Evolutionary conservation across 2,797 vertebrate species (phyloP).

Genomic region (Amblyraja radiata): DNA sequence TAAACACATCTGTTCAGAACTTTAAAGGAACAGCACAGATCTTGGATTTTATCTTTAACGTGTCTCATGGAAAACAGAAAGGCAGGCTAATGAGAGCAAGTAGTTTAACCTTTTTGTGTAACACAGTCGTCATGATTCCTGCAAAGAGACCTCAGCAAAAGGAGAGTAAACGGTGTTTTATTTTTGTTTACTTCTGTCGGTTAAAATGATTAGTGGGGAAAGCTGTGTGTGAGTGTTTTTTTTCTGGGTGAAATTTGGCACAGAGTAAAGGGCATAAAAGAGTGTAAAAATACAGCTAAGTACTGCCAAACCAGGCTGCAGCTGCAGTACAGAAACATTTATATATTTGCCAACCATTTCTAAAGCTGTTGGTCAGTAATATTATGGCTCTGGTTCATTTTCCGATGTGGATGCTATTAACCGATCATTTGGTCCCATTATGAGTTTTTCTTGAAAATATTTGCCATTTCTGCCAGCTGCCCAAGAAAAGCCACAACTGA

Average conservation of each 20-base stretch:
- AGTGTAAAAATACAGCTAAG: slow-evolving; percentile 21
- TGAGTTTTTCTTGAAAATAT: neutral
- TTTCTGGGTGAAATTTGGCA: neutral
- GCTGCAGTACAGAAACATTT: slow-evolving; percentile 18
- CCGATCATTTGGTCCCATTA: neutral
- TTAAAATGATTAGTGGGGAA: neutral
- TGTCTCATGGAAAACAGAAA: neutral
- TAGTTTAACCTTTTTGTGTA: neutral
- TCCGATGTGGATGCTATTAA: slow-evolving; percentile 6
- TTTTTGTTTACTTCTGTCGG: neutral
- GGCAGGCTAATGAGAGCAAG: neutral
- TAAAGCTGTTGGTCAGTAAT: neutral
- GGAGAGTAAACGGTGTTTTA: neutral
- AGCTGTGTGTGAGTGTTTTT: neutral
- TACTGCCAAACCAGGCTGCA: slow-evolving; percentile 23
- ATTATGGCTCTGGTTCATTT: slow-evolving; percentile 8
- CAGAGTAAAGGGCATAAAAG: slow-evolving; percentile 13
- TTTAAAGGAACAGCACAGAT: neutral
- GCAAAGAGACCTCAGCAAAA: neutral
- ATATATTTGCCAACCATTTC: neutral
- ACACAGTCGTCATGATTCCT: too few relatives aligned
- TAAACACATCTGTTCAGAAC: neutral
- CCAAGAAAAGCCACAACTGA: slow-evolving; percentile 16
- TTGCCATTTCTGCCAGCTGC: too few relatives aligned
- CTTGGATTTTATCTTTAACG: neutral